A percentile compares a stretch with the other conserved stretches of the same genome.
These are phyloP conservation scores for Scaptomyza montana DNA, from an alignment of 1,140 invertebrate species.

Conservation along the genomic window DNA sequence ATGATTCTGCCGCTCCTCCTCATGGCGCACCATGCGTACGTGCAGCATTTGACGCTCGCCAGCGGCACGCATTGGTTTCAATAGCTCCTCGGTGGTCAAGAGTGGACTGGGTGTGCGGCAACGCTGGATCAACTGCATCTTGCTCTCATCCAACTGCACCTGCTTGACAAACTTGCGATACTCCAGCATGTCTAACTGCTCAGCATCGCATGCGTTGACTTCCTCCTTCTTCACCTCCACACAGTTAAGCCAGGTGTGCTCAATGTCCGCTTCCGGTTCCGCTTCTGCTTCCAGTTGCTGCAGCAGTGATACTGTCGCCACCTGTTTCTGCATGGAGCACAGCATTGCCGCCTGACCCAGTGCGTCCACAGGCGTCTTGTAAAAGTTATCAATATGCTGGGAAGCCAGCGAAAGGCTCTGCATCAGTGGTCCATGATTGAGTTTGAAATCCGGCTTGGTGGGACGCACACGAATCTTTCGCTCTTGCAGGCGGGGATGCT, in stretches of 20 bases:
- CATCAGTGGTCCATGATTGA: conserved; percentile 60
- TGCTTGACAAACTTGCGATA: conserved; percentile 69
- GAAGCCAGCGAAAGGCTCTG: conserved; percentile 65
- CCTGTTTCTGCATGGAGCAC: conserved; percentile 38
- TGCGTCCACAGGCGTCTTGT: conserved; percentile 67
- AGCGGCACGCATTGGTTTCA: conserved; percentile 66
- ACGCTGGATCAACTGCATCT: conserved; percentile 39
- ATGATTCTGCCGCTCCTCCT: conserved; percentile 58
- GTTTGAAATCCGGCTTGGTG: conserved; percentile 64
- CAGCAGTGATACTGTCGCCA: conserved; percentile 48
- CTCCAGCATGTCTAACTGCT: conserved; percentile 51
- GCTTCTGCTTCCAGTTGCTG: conserved; percentile 42
- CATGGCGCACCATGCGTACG: conserved; percentile 64
- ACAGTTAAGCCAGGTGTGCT: conserved; percentile 46
- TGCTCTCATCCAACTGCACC: conserved; percentile 63
- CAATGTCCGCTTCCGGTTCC: conserved; percentile 56
- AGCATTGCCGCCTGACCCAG: conserved; percentile 44
- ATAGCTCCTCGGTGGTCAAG: conserved; percentile 68
- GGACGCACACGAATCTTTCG: conserved; percentile 46
- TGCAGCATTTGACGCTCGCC: conserved; percentile 63
- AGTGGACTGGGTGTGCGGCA: conserved; percentile 71
- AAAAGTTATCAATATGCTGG: conserved; percentile 73
- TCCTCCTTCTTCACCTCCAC: neutral
- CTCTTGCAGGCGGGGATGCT: conserved; percentile 40
- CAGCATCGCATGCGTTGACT: neutral